Conservation (phyloP, 2,113 vertebrate species). For the Archilochus colubris region DNA sequence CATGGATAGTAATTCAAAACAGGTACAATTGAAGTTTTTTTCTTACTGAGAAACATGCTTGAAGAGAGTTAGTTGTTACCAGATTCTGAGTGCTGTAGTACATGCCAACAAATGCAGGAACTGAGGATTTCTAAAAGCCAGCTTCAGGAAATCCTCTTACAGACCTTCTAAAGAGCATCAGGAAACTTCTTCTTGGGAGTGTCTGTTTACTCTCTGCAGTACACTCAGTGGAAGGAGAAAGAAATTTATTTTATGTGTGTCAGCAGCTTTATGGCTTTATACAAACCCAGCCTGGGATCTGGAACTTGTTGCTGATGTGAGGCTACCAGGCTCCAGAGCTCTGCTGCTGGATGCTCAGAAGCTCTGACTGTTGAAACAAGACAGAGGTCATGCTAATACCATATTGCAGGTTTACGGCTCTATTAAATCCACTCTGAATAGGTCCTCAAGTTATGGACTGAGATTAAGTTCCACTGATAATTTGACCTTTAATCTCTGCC, state of each 20-base stretch:
- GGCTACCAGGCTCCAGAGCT: neutral
- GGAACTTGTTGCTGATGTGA: neutral
- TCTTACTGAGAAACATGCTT: neutral
- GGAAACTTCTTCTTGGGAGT: neutral
- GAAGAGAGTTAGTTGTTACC: neutral
- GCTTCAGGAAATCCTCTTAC: slow-evolving; percentile 51
- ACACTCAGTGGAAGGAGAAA: neutral
- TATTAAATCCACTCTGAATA: neutral
- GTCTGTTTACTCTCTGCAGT: neutral
- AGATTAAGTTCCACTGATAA: neutral
- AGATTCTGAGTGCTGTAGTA: neutral
- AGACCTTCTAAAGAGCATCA: neutral
- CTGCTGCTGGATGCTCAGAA: neutral
- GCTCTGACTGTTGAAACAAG: neutral
- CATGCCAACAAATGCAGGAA: neutral
- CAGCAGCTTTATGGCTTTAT: neutral
- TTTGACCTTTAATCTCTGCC: neutral
- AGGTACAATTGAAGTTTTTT: neutral
- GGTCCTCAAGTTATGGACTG: neutral
- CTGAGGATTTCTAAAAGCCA: slow-evolving; percentile 21
- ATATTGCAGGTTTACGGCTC: neutral
- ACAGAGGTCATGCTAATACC: neutral
- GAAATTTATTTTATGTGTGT: neutral
- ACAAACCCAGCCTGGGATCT: neutral
- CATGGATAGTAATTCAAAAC: neutral